Percentiles rank a stretch among this genome's conserved stretches.
These are phyloP conservation scores for Strongylocentrotus purpuratus DNA, from an alignment of 35 echinoderm and acorn worm species.

Conservation along the genomic window DNA sequence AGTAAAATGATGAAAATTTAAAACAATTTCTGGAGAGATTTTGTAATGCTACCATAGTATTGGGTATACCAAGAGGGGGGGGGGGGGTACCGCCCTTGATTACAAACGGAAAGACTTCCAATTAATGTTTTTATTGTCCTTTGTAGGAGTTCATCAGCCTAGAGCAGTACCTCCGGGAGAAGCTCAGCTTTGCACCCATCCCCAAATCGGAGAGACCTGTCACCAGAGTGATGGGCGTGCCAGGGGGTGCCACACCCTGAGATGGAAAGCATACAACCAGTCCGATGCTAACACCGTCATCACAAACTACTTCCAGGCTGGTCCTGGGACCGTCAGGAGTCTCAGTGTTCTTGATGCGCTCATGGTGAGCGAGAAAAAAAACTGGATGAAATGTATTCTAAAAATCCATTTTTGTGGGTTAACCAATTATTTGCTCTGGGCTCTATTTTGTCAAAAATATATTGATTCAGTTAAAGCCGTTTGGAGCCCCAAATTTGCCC, in stretches of 20 bases:
- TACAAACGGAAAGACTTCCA: no score
- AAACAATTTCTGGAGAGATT: no score
- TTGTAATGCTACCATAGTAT: no score
- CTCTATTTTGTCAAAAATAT: not conserved
- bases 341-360: constrained; percentile 73
- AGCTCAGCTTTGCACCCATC: constrained; percentile 54
- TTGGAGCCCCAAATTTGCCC: not conserved
- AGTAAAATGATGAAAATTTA: no score
- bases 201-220: constrained; percentile 50
- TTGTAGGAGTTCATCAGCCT: constrained; percentile 78
- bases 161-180: constrained; percentile 65
- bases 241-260: constrained; percentile 67
- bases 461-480: no score
- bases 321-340: constrained; percentile 70
- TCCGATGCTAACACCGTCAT: constrained; percentile 82
- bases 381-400: not conserved
- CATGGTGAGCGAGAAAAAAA: constrained; percentile 56
- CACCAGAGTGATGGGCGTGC: constrained; percentile 64
- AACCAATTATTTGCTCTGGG: not conserved
- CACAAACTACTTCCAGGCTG: constrained; percentile 92
- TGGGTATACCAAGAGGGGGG: no score
- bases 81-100: no score
- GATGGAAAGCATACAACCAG: constrained; percentile 69
- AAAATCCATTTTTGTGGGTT: not conserved
- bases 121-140: not conserved